Base-by-base conservation (phyloP, 2,113 vertebrate species). In the Lasiurus borealis region DNA sequence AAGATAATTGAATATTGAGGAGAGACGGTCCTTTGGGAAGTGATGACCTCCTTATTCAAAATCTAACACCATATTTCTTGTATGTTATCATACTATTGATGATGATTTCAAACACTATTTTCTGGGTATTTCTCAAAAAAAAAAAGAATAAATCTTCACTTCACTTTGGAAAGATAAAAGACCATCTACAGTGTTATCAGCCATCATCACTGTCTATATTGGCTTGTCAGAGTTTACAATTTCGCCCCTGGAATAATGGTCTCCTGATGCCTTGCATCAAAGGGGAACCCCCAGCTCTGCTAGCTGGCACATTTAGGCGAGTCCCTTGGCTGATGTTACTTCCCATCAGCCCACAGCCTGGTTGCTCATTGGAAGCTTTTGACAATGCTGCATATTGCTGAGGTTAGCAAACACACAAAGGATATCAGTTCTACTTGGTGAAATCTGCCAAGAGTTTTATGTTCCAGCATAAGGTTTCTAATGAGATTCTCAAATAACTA, bases 161-260 rank as follows among this genome's bases (percentile, higher is more conserved):
- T 81, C n/a, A 59, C 46, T 75, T 31, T 85, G 87, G 34, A 71
- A 88, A 88, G 73, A 71, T 48, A 62, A 90, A 90, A 75, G 31
- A 46, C 40, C 10, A 10, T 34, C 66, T 11, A 4, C 0, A 5
- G 12, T 57, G 5, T 4, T 50, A 36, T 36, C 7, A 1, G 40
- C 6, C 72, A 12, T 14, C 1, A 3, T 59, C 27, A 23, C 44
- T 52, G 44, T 88, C 21, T 50, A 4, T 4, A 2, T 10, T 10
- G 31, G 9, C 11, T n/a, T 76, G 25, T 25, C 25, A 15, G 72
- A 68, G 8, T 50, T 25, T 57, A 8, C 13, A 34, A 16, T 82
- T 75, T 92, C 46, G 29, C 0, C 5, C 27, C 31, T 44, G 59
- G 14, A 88, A 1, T 8, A 25, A 59, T 1, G 9, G 8, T 48